These are phyloP conservation scores for Mellilla xanthometata DNA, from an alignment of 2,888 invertebrate genomes.

Conservation along the genomic window DNA sequence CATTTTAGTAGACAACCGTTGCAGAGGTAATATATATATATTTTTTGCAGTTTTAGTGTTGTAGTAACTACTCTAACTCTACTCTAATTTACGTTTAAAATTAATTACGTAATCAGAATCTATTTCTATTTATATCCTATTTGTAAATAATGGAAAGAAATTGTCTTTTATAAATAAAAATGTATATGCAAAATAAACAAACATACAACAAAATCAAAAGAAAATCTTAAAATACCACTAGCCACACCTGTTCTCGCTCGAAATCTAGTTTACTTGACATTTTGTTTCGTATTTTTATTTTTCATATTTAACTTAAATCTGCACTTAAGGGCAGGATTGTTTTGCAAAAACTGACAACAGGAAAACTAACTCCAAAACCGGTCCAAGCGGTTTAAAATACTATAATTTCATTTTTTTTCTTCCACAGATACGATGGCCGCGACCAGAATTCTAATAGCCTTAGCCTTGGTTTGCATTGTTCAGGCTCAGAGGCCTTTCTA, in stretches of 20 bases:
- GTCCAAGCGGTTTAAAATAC: conserved; percentile 7
- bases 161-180: too few species aligned
- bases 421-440: conserved; percentile 48
- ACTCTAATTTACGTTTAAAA: too few species aligned
- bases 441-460: conserved; percentile 42
- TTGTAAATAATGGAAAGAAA: too few species aligned
- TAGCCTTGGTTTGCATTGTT: conserved; percentile 44
- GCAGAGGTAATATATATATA: too few species aligned
- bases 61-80: too few species aligned
- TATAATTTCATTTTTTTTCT: conserved; percentile 28
- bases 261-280: conserved; percentile 1
- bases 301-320: not conserved
- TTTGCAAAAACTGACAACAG: not conserved
- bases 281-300: not conserved
- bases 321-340: conserved; percentile 5
- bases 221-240: not conserved
- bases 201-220: too few species aligned
- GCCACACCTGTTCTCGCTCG: not conserved
- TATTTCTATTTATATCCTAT: too few species aligned
- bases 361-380: conserved; percentile 7
- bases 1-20: too few species aligned
- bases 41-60: too few species aligned
- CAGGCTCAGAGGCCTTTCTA: conserved; percentile 85
- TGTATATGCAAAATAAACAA: too few species aligned
- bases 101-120: too few species aligned